A percentile compares a stretch with the other conserved stretches of the same genome.
Evolutionary conservation across 2,797 vertebrate genomes (phyloP).

Genomic region (Adrianichthys oophorus): DNA sequence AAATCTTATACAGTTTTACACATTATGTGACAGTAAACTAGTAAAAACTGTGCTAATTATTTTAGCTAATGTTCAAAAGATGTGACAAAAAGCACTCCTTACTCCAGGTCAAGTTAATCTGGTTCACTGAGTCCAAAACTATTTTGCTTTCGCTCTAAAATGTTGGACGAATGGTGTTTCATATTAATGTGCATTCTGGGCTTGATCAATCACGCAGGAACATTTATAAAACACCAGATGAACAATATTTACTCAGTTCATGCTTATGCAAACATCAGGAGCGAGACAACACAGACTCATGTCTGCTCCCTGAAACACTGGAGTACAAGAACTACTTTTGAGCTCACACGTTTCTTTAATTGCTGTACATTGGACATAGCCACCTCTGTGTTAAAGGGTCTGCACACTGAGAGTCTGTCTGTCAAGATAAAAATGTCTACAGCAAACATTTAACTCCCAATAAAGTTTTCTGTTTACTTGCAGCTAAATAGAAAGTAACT

Average conservation of each 20-base stretch:
- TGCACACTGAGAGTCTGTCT: constrained; percentile 54
- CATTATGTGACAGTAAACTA: too few species aligned
- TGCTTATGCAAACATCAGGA: constrained; percentile 48
- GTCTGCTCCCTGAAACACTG: constrained; percentile 47
- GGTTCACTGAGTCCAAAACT: constrained; percentile 28
- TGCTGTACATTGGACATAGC: constrained; percentile 37
- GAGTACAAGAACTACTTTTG: constrained; percentile 68
- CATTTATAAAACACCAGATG: constrained; percentile 28
- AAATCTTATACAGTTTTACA: too few species aligned
- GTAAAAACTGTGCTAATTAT: neutral
- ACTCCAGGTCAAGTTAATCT: constrained; percentile 33
- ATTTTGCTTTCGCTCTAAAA: constrained; percentile 43
- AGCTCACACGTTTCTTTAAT: constrained; percentile 68
- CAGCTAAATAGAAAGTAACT: constrained; percentile 63
- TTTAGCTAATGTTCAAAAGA: constrained; percentile 1
- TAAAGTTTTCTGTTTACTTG: constrained; percentile 21
- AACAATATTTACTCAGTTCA: constrained; percentile 40
- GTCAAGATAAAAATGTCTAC: constrained; percentile 63
- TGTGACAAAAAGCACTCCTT: constrained; percentile 19
- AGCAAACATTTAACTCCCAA: constrained; percentile 43
- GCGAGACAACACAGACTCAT: constrained; percentile 1
- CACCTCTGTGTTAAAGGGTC: constrained; percentile 45
- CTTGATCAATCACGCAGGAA: constrained; percentile 29
- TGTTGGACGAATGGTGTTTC: constrained; percentile 39
- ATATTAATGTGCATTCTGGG: constrained; percentile 42